A percentile compares a stretch with the other conserved stretches of the same genome.
phyloP scores from a whole-genome alignment of 2,113 vertebrate species.

The Lanius collurio region DNA sequence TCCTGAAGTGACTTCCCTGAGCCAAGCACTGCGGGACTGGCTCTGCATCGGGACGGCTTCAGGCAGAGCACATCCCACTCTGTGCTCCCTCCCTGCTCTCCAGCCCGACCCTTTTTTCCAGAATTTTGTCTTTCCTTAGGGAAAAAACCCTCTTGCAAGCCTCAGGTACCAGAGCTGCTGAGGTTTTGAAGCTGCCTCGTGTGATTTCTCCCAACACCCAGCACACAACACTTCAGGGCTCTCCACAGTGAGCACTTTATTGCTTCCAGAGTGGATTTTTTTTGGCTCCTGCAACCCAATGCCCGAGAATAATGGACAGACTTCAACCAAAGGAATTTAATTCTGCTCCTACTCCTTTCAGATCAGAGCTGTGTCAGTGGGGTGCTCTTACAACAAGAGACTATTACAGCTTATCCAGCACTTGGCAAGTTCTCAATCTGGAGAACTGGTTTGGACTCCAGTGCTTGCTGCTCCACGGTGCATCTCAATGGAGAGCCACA shows the following conservation, averaged over 20 bases:
- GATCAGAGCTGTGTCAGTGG: slow-evolving; percentile 62
- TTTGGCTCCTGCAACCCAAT: not conserved
- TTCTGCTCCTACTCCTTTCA: slow-evolving; percentile 52
- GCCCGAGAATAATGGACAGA: slow-evolving; percentile 40
- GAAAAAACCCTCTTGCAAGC: not conserved
- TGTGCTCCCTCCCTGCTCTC: not conserved
- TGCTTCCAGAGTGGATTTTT: not conserved
- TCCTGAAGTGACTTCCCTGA: slow-evolving; percentile 1
- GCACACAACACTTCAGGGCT: not conserved
- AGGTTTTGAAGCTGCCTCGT: not conserved
- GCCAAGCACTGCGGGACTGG: not conserved
- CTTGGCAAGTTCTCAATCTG: slow-evolving; percentile 71
- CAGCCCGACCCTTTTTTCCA: not conserved
- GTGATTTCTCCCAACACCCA: not conserved
- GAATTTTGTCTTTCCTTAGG: not conserved
- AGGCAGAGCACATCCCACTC: not conserved
- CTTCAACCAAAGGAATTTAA: slow-evolving; percentile 51
- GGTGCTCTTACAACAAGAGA: slow-evolving; percentile 61
- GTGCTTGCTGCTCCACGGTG: slow-evolving; percentile 10
- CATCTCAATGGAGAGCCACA: slow-evolving; percentile 48
- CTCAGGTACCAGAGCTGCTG: not conserved
- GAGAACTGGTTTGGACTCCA: slow-evolving; percentile 57
- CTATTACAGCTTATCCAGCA: slow-evolving; percentile 71
- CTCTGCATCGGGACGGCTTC: accelerated
- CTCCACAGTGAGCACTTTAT: not conserved